Percentiles rank a stretch among this genome's conserved stretches.
Conservation (phyloP, 2,888 invertebrate species). For the Sphinx pinastri region DNA sequence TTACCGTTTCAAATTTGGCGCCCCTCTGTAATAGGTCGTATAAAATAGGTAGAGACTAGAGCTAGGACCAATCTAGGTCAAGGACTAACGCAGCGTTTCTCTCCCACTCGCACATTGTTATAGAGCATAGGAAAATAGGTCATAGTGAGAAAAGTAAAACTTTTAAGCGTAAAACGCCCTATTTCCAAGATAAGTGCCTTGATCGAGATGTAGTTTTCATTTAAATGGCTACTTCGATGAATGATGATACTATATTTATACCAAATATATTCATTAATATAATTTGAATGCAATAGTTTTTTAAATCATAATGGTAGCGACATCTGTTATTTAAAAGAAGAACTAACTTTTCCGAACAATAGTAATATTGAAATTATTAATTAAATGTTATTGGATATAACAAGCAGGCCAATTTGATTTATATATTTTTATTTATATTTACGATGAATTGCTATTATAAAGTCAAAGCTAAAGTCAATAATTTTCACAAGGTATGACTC, state of each 20-base stretch:
- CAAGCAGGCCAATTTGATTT: no score
- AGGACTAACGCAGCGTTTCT: conserved; percentile 50
- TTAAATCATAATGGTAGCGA: neutral
- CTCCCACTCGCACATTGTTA: conserved; percentile 52
- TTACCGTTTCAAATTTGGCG: conserved; percentile 48
- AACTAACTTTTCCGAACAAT: neutral
- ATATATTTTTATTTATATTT: no score
- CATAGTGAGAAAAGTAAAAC: conserved; percentile 31
- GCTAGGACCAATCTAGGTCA: conserved; percentile 56
- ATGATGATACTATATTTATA: no score
- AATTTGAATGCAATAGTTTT: neutral
- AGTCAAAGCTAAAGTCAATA: no score
- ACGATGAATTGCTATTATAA: no score
- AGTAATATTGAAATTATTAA: no score
- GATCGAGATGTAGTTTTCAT: neutral
- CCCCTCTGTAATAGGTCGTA: conserved; percentile 32
- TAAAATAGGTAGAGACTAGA: conserved; percentile 35
- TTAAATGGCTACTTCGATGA: neutral
- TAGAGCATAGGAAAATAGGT: conserved; percentile 46
- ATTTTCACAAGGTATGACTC: no score
- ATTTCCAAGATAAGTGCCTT: neutral
- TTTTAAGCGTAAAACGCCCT: conserved; percentile 16
- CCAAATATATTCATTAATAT: neutral
- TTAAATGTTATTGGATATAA: no score
- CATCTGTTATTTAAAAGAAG: neutral